These are phyloP conservation scores for Malurus alboscapulatus DNA, from an alignment of 2,113 vertebrate species.

Conservation along the genomic window DNA sequence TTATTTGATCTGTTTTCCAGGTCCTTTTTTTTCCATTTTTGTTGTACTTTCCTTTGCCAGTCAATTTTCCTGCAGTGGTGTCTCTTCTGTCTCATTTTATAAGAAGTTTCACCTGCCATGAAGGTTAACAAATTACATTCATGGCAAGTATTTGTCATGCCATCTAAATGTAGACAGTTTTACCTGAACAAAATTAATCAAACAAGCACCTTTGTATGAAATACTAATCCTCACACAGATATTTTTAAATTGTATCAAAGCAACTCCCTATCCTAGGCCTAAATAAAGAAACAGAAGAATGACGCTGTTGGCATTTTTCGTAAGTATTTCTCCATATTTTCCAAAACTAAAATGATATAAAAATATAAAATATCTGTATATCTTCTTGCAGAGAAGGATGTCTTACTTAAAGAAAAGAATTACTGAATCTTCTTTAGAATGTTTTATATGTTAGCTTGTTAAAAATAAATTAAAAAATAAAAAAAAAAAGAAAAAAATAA, in stretches of 20 bases:
- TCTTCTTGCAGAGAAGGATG: background rate
- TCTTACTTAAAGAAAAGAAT: background rate
- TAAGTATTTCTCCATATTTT: conserved; percentile 1
- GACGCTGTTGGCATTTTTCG: background rate
- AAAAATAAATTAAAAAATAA: background rate
- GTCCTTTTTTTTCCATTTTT: background rate
- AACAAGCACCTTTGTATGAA: background rate
- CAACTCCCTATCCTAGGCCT: background rate
- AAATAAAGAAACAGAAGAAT: background rate
- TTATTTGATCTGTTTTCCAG: background rate
- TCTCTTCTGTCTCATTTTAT: background rate
- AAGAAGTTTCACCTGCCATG: background rate
- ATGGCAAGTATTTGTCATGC: background rate
- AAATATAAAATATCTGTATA: background rate
- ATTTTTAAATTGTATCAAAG: background rate
- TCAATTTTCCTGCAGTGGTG: background rate
- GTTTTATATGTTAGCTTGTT: background rate
- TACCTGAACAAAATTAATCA: background rate
- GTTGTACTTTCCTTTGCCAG: background rate
- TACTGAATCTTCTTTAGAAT: background rate
- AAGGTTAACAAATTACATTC: background rate
- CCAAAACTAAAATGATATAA: background rate
- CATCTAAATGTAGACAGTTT: background rate
- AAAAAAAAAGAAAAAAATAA: background rate
- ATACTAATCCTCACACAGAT: background rate